A percentile compares a stretch with the other conserved stretches of the same genome.
phyloP scores from a whole-genome alignment of 2,888 invertebrate genomes.

The Ecliptopera silaceata region DNA sequence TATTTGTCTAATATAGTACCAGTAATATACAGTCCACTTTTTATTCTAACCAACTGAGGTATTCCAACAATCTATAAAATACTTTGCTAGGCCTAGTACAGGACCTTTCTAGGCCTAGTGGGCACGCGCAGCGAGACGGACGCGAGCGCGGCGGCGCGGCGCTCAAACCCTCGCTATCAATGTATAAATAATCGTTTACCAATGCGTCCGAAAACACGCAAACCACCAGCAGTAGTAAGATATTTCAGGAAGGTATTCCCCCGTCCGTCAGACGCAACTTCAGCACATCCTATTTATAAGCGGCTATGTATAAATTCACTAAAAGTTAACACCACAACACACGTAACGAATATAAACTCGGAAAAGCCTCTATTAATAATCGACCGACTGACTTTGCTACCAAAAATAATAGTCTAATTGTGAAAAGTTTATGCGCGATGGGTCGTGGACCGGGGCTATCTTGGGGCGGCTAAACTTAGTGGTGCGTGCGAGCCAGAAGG shows the following conservation, averaged over 20 bases:
- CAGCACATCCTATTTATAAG: constrained; percentile 83
- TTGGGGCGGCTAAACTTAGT: constrained; percentile 84
- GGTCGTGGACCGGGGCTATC: constrained; percentile 83
- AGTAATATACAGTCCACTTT: too few relatives aligned
- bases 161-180: constrained; percentile 69
- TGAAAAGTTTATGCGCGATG: constrained; percentile 84
- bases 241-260: constrained; percentile 84
- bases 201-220: constrained; percentile 81
- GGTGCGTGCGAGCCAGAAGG: constrained; percentile 81
- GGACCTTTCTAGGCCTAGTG: constrained; percentile 1
- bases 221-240: constrained; percentile 81
- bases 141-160: constrained; percentile 43
- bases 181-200: constrained; percentile 83
- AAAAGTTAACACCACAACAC: constrained; percentile 84
- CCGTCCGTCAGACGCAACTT: constrained; percentile 83
- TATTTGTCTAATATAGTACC: too few relatives aligned
- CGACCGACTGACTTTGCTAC: constrained; percentile 84
- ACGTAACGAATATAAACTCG: constrained; percentile 84
- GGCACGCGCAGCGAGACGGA: constrained; percentile 29
- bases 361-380: constrained; percentile 84
- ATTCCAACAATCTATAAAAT: not conserved
- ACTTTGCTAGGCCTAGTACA: not conserved
- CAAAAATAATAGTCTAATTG: constrained; percentile 85
- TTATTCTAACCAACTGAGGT: too few relatives aligned
- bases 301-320: constrained; percentile 84